These are phyloP conservation scores for Stenoptilia bipunctidactyla DNA, from an alignment of 2,888 invertebrate species.

Conservation along the genomic window DNA sequence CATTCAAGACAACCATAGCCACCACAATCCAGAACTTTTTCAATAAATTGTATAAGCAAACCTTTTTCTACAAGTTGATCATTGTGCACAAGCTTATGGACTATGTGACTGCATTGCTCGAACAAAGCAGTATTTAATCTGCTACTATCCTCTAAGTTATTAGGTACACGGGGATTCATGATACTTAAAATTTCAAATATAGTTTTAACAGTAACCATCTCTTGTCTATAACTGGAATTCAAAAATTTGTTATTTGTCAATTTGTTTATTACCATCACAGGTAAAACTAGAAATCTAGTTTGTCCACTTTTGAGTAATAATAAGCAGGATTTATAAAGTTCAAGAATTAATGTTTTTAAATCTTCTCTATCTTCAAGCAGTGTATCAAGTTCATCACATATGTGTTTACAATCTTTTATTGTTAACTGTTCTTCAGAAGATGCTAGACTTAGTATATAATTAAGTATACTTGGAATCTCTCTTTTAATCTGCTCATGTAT, in stretches of 20 bases:
- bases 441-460: constrained; percentile 32
- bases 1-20: constrained; percentile 56
- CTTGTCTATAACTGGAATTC: constrained; percentile 22
- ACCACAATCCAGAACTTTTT: constrained; percentile 49
- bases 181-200: constrained; percentile 23
- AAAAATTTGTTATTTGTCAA: constrained; percentile 8
- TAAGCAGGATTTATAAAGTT: constrained; percentile 31
- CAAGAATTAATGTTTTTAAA: constrained; percentile 23
- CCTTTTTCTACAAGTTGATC: constrained; percentile 16
- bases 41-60: constrained; percentile 30
- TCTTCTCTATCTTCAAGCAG: constrained; percentile 5
- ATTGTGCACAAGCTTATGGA: constrained; percentile 24
- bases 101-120: constrained; percentile 42
- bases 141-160: constrained; percentile 32
- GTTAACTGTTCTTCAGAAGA: constrained; percentile 24
- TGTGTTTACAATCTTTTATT: constrained; percentile 24
- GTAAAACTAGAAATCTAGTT: background rate
- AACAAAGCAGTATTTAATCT: constrained; percentile 40
- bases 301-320: constrained; percentile 27
- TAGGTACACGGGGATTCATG: constrained; percentile 14
- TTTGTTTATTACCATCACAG: background rate
- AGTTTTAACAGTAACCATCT: constrained; percentile 28
- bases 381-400: constrained; percentile 24
- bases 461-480: constrained; percentile 27
- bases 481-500: constrained; percentile 13